Percentiles rank a stretch among this genome's conserved stretches.
Conservation (phyloP, 1,140 invertebrate genomes). For the Drosophila ohnishii region DNA sequence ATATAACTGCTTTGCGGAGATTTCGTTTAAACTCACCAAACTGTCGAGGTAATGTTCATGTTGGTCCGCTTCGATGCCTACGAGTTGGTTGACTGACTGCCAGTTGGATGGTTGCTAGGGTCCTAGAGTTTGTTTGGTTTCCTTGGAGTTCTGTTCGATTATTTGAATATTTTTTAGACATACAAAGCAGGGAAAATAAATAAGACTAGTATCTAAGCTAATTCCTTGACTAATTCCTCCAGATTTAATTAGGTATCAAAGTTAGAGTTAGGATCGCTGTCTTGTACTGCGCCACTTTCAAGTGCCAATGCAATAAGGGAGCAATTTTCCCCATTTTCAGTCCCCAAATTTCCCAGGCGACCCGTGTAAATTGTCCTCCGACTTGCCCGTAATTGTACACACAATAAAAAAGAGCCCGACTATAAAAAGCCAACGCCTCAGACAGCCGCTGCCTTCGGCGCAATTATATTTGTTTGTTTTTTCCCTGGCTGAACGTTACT, state of each 20-base stretch:
- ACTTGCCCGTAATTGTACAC: slow-evolving; percentile 18
- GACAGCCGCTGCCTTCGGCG: slow-evolving; percentile 16
- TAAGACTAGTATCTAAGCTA: too few relatives aligned
- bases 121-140: slow-evolving; percentile 7
- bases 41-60: slow-evolving; percentile 64
- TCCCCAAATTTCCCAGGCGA: slow-evolving; percentile 54
- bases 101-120: slow-evolving; percentile 47
- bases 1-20: too few relatives aligned
- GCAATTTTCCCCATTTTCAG: not conserved
- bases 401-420: slow-evolving; percentile 12
- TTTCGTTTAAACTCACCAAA: slow-evolving; percentile 39
- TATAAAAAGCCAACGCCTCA: slow-evolving; percentile 30
- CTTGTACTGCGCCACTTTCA: not conserved
- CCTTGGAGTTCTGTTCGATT: slow-evolving; percentile 1
- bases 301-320: not conserved
- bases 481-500: slow-evolving; percentile 34
- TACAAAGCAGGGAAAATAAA: not conserved
- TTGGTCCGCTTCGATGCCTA: slow-evolving; percentile 7
- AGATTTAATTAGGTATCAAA: not conserved
- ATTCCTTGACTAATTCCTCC: not conserved
- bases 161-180: not conserved
- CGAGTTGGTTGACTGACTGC: not conserved
- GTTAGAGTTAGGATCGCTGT: not conserved
- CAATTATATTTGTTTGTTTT: slow-evolving; percentile 53
- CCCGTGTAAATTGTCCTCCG: slow-evolving; percentile 6